Conservation (phyloP, 92 coral and sea anemone species). For the Plumapathes pennacea region DNA sequence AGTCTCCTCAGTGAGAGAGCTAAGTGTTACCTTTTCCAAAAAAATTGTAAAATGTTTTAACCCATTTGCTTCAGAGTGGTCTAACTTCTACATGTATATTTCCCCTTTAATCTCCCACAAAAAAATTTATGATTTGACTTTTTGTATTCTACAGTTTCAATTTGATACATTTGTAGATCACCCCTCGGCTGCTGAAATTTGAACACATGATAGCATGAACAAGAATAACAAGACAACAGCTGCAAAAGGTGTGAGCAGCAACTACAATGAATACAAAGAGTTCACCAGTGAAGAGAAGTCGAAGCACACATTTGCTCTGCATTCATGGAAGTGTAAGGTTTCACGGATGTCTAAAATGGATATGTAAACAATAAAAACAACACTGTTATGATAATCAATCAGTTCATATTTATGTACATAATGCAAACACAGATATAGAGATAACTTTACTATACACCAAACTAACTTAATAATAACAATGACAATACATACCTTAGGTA, state of each 20-base stretch:
- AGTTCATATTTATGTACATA: too few relatives aligned
- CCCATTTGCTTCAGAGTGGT: too few relatives aligned
- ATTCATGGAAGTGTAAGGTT: slow-evolving; percentile 43
- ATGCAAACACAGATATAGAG: too few relatives aligned
- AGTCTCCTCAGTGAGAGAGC: too few relatives aligned
- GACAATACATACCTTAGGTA: too few relatives aligned
- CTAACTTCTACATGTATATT: too few relatives aligned
- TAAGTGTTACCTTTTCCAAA: too few relatives aligned
- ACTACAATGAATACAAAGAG: slow-evolving; percentile 43
- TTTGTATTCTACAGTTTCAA: slow-evolving; percentile 14
- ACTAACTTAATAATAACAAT: too few relatives aligned
- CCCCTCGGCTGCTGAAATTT: slow-evolving; percentile 36
- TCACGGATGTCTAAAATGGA: slow-evolving; percentile 30
- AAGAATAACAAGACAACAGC: slow-evolving; percentile 41
- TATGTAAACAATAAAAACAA: slow-evolving; percentile 22
- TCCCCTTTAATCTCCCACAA: too few relatives aligned
- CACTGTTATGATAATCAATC: too few relatives aligned
- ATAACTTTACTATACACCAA: too few relatives aligned
- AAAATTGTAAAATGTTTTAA: too few relatives aligned
- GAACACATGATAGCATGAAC: slow-evolving; percentile 42
- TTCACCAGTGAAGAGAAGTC: slow-evolving; percentile 33
- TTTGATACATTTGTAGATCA: slow-evolving; percentile 25
- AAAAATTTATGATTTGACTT: neutral
- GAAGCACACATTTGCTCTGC: slow-evolving; percentile 57
- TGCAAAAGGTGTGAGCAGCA: slow-evolving; percentile 33